These are phyloP conservation scores for Orthosia gracilis DNA, from an alignment of 2,888 invertebrate species.

Conservation along the genomic window DNA sequence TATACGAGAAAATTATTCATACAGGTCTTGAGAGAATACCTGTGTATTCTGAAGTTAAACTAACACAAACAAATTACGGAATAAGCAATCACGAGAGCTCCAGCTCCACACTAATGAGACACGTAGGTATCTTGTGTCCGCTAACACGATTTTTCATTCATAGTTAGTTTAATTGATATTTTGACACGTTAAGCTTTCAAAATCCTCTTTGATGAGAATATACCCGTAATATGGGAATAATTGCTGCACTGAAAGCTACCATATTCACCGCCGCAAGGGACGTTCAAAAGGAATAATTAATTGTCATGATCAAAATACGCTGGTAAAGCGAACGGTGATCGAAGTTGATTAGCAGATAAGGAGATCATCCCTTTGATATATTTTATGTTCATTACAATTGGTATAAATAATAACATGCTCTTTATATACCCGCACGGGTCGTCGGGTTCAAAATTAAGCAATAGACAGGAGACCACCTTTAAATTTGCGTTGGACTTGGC, in stretches of 20 bases:
- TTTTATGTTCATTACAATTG: no score
- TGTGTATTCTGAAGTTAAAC: slow-evolving; percentile 9
- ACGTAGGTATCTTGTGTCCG: background rate
- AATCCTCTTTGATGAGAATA: background rate
- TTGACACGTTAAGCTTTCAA: background rate
- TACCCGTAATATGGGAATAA: background rate
- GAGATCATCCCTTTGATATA: background rate
- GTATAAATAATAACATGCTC: no score
- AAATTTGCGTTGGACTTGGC: no score
- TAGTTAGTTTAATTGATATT: slow-evolving; percentile 22
- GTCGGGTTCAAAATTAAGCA: no score
- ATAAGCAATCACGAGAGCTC: slow-evolving; percentile 35
- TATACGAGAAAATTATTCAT: background rate
- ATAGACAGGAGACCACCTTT: no score
- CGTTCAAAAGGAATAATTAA: slow-evolving; percentile 7
- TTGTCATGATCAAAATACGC: background rate
- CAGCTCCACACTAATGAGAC: slow-evolving; percentile 28
- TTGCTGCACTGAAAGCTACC: background rate
- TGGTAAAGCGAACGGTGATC: background rate
- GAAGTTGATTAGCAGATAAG: background rate
- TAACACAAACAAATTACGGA: slow-evolving; percentile 39
- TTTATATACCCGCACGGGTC: no score
- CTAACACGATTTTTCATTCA: slow-evolving; percentile 38
- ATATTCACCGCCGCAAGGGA: background rate
- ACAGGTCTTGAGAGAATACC: background rate